Evolutionary conservation across 64 coral and sea anemone genomes (phyloP).

Genomic region (Pocillopora damicornis): DNA sequence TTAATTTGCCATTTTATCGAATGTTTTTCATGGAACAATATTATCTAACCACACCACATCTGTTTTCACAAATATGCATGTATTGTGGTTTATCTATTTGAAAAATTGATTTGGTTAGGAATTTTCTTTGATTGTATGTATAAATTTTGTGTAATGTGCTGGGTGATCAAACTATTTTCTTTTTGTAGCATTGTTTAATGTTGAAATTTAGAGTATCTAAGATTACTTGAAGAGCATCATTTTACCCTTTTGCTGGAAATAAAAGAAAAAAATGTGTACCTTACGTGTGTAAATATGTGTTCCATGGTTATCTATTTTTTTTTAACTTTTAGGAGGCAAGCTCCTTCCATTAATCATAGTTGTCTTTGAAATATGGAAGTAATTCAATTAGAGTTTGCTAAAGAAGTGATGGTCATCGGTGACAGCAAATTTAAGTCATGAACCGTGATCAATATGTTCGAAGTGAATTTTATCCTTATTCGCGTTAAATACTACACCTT

Average conservation of each 20-base stretch:
- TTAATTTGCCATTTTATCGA: slow-evolving; percentile 22
- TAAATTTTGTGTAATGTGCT: neutral
- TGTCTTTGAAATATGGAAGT: neutral
- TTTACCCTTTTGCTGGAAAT: neutral
- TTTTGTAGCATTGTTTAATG: neutral
- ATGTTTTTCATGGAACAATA: neutral
- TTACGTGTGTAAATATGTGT: neutral
- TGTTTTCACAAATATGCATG: slow-evolving; percentile 10
- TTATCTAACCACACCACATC: slow-evolving; percentile 4
- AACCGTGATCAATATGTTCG: too few relatives aligned
- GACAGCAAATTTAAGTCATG: neutral
- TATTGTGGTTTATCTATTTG: slow-evolving; percentile 15
- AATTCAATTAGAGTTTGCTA: slow-evolving; percentile 3
- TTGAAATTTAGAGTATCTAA: neutral
- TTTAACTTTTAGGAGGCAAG: neutral
- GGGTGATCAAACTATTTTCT: neutral
- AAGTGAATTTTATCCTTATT: too few relatives aligned
- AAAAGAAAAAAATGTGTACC: neutral
- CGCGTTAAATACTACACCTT: neutral
- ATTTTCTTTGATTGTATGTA: neutral
- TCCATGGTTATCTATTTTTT: neutral
- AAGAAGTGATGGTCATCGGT: neutral
- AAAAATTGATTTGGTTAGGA: neutral
- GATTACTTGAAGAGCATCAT: neutral
- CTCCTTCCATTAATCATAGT: neutral